Evolutionary conservation across 2,888 invertebrate genomes (phyloP).

Genomic region (Caenorhabditis sp.): DNA sequence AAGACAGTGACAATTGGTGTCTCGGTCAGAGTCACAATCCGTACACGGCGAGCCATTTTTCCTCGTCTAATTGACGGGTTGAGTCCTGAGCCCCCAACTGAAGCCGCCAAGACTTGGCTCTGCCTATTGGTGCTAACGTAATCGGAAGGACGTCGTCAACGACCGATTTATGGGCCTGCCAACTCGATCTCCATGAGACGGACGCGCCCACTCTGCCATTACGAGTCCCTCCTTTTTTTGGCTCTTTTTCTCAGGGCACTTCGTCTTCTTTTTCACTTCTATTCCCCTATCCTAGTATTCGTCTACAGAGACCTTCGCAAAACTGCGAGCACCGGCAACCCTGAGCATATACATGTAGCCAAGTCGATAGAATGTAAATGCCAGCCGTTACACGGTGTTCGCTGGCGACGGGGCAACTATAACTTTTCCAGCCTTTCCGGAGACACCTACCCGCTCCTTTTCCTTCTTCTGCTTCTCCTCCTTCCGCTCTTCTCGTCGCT

Average conservation of each 20-base stretch:
- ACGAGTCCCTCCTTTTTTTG: no score
- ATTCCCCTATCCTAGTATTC: slow-evolving; percentile 2
- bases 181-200: no score
- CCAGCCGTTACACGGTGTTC: slow-evolving; percentile 43
- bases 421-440: no score
- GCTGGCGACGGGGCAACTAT: background rate
- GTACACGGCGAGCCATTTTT: background rate
- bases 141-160: slow-evolving; percentile 22
- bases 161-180: no score
- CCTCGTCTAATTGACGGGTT: slow-evolving; percentile 19
- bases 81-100: background rate
- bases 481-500: slow-evolving; percentile 51
- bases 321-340: slow-evolving; percentile 32
- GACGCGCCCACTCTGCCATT: no score
- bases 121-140: background rate
- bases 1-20: slow-evolving; percentile 45
- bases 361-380: slow-evolving; percentile 37
- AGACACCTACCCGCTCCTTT: slow-evolving; percentile 27
- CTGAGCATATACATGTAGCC: slow-evolving; percentile 32
- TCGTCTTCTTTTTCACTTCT: no score
- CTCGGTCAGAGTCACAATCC: slow-evolving; percentile 45
- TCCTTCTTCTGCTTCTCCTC: slow-evolving; percentile 44
- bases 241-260: background rate
- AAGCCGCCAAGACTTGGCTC: no score
- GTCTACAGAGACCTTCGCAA: background rate